A percentile compares a stretch with the other conserved stretches of the same genome.
These are phyloP conservation scores for Vireo griseus DNA, from an alignment of 2,797 vertebrate species.

Conservation along the genomic window DNA sequence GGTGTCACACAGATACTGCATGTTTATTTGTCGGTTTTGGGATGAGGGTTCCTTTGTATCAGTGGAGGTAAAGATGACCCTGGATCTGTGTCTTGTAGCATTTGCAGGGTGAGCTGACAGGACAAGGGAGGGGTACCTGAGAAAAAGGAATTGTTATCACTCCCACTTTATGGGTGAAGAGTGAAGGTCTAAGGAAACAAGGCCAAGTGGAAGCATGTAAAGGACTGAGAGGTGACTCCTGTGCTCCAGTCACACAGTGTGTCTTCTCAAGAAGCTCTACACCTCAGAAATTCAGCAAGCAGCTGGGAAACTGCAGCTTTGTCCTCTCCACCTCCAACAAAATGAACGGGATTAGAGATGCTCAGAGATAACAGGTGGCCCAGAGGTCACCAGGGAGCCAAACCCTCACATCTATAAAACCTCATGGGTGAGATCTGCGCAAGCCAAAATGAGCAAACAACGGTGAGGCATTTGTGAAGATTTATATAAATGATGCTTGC, in stretches of 20 bases:
- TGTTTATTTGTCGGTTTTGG: background rate
- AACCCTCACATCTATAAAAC: background rate
- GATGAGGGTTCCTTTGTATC: background rate
- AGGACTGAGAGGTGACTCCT: background rate
- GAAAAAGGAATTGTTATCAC: background rate
- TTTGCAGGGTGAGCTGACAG: background rate
- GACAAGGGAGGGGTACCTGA: background rate
- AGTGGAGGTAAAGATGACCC: background rate
- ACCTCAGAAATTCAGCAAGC: background rate
- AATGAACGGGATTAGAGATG: background rate
- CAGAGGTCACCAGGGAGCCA: background rate
- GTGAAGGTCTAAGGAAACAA: background rate
- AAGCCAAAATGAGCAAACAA: background rate
- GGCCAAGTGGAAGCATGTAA: background rate
- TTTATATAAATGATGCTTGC: background rate
- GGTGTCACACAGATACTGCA: background rate
- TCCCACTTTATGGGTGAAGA: background rate
- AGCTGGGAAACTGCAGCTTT: background rate
- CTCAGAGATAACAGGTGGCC: background rate
- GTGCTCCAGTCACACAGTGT: background rate
- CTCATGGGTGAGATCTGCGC: accelerated
- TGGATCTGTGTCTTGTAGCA: background rate
- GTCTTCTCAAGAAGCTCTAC: background rate
- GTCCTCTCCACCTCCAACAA: background rate
- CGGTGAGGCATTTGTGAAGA: background rate